Base-by-base conservation (phyloP, 2,113 vertebrate genomes). In the Prunella fulvescens region DNA sequence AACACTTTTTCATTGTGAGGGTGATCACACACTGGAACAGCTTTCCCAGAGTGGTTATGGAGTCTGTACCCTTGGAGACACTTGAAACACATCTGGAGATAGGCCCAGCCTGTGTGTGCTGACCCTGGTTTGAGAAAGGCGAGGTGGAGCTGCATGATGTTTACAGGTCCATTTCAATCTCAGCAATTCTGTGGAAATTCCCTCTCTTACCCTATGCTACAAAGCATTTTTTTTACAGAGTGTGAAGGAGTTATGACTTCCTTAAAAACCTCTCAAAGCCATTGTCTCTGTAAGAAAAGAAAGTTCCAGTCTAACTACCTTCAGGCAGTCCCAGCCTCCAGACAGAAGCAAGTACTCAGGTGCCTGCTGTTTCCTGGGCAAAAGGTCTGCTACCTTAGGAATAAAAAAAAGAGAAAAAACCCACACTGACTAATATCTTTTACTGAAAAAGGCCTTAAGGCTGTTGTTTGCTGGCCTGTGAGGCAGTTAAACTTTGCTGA, bases 161-260 rank as follows among this genome's bases (percentile, higher is more conserved):
- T 79, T 60, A 28, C 17, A 47, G 11, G 18, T 47, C 11, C 12
- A 12, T 82, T 78, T 25, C 54, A 69, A 26, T 25, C 16, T 24
- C 50, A 60, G 35, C 0, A 0, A 33, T 71, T 77, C 31, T 4
- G 6, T 44, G 28, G 20, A 58, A 67, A 28, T 39, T 92, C 3
- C 13, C 19, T 51, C 31, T 72, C 44, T 33, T 40, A 37, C 12
- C 20, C 11, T 14, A 6, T 1, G 0, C 51, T 39, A 40, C 35
- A 64, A 82, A 62, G 24, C 1, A 1, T 4, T 61, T 71, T 73
- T 57, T 44, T 44, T 45, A 18, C 13, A 11, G 58, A 45, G 17
- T 29, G 4, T 54, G 40, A 60, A 56, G 29, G 71, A 72, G 16
- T 54, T 67, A 45, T 4, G 1, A 15, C 26, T 53, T 80, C 39